These are phyloP conservation scores for Anthopleura xanthogrammica DNA, from an alignment of 92 coral and sea anemone species.

Conservation along the genomic window DNA sequence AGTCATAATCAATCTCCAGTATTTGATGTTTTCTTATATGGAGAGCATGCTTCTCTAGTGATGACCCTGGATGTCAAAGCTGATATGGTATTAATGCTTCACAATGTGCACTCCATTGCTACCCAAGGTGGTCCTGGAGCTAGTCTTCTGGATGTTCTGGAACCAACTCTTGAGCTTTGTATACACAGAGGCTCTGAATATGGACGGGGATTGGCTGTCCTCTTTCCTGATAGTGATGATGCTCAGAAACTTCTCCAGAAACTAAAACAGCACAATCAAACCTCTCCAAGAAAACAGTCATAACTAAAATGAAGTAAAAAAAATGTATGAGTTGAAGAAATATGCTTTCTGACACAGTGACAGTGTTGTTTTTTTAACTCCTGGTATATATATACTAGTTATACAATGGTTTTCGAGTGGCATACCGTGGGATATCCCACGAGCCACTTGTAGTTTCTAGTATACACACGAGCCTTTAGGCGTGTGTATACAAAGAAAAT, in stretches of 20 bases:
- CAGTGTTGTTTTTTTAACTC: too few species aligned
- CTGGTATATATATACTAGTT: too few species aligned
- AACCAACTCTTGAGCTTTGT: slow-evolving; percentile 57
- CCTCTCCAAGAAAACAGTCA: neutral
- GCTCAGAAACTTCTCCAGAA: slow-evolving; percentile 33
- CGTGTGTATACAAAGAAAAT: too few species aligned
- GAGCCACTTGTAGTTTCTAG: too few species aligned
- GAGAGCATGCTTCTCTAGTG: slow-evolving; percentile 54
- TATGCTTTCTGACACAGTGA: too few species aligned
- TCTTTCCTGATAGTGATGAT: slow-evolving; percentile 39
- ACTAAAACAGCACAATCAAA: neutral
- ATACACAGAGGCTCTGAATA: slow-evolving; percentile 54
- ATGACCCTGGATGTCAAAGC: slow-evolving; percentile 27
- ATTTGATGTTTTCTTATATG: slow-evolving; percentile 53
- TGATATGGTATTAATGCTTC: slow-evolving; percentile 40
- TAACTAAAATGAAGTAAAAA: neutral
- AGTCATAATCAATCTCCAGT: slow-evolving; percentile 7
- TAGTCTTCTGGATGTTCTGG: slow-evolving; percentile 61
- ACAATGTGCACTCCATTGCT: slow-evolving; percentile 54
- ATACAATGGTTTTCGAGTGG: too few species aligned
- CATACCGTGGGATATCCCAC: too few species aligned
- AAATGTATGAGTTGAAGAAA: too few species aligned
- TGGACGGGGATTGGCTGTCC: slow-evolving; percentile 54
- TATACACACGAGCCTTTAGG: too few species aligned
- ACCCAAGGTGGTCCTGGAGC: slow-evolving; percentile 46